Percentiles rank a stretch among this genome's conserved stretches.
phyloP scores from a whole-genome alignment of 2,113 vertebrate species.

The Okapia johnstoni region DNA sequence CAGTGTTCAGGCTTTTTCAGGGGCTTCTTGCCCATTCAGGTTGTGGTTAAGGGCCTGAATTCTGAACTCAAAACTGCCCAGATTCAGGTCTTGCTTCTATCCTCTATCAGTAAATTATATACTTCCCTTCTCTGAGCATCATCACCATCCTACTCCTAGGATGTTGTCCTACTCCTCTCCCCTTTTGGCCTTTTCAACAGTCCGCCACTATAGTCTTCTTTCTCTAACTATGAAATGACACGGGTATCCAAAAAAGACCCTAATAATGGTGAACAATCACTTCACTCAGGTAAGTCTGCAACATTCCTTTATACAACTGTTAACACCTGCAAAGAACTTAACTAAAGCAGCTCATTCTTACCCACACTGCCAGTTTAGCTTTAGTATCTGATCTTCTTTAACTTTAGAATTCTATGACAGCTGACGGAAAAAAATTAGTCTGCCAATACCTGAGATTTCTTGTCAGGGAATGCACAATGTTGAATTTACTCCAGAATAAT shows the following conservation, averaged over 20 bases:
- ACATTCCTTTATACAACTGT: neutral
- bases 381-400: neutral
- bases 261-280: neutral
- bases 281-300: neutral
- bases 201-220: neutral
- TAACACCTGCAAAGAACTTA: neutral
- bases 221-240: neutral
- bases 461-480: neutral
- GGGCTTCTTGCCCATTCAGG: neutral
- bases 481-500: neutral
- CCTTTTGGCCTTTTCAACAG: neutral
- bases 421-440: neutral
- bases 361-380: neutral
- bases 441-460: neutral
- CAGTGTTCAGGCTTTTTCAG: neutral
- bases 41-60: neutral
- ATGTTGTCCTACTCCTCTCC: neutral
- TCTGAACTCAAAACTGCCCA: neutral
- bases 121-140: neutral
- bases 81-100: neutral
- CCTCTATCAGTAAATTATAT: neutral
- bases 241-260: neutral
- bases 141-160: neutral
- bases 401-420: neutral
- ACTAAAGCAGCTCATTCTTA: neutral